phyloP scores from a whole-genome alignment of 2,113 vertebrate genomes.

The Malaclemys terrapin region DNA sequence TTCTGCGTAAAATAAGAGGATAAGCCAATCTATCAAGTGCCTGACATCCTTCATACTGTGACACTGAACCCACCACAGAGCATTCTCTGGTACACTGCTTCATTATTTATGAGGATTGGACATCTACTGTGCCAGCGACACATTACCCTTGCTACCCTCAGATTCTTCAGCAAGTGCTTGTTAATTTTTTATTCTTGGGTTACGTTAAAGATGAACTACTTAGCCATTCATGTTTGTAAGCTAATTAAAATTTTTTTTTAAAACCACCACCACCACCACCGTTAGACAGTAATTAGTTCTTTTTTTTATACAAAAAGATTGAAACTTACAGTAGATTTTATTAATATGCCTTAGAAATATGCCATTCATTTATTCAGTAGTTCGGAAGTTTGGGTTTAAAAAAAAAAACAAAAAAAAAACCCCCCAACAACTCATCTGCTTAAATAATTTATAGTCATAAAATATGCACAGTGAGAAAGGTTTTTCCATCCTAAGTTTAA shows the following conservation, averaged over 20 bases:
- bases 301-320: not conserved
- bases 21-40: not conserved
- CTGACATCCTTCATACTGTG: not conserved
- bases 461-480: not conserved
- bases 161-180: not conserved
- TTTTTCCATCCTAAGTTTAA: not conserved
- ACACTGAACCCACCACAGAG: conserved; percentile 30
- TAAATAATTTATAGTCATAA: not conserved
- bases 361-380: not conserved
- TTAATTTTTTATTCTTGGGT: not conserved
- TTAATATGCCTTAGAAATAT: not conserved
- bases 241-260: not conserved
- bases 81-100: conserved; percentile 7
- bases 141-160: conserved; percentile 18
- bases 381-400: no score
- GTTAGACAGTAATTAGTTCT: not conserved
- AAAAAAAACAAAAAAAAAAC: no score
- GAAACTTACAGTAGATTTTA: not conserved
- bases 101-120: conserved; percentile 71
- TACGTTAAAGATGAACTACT: conserved; percentile 12
- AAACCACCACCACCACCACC: not conserved
- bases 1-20: not conserved
- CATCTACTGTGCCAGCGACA: conserved; percentile 30
- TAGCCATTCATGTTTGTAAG: not conserved
- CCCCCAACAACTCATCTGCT: not conserved